phyloP scores from a whole-genome alignment of 2,888 invertebrate species.

The Drosophila rellima region DNA sequence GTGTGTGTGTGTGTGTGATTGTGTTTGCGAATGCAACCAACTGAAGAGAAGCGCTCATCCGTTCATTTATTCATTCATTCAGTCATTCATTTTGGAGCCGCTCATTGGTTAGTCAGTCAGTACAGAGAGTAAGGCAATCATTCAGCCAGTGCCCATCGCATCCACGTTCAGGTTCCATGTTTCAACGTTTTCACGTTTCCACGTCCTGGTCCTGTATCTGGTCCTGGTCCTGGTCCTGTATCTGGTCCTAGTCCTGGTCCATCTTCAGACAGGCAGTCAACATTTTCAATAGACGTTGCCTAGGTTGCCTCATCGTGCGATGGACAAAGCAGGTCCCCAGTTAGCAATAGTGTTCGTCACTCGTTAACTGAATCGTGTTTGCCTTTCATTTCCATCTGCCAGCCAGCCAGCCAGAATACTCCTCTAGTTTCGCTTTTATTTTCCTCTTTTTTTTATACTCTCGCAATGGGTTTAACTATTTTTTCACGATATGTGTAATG shows the following conservation, averaged over 20 bases:
- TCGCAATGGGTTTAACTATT: not conserved
- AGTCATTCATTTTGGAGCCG: constrained; percentile 77
- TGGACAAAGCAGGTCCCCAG: constrained; percentile 71
- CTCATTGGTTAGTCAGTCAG: constrained; percentile 80
- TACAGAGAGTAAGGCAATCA: constrained; percentile 71
- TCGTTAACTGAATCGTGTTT: constrained; percentile 81
- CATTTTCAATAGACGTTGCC: constrained; percentile 68
- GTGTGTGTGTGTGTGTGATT: constrained; percentile 32
- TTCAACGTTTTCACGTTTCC: not conserved
- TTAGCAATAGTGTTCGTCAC: constrained; percentile 79
- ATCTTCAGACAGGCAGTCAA: constrained; percentile 46
- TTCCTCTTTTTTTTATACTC: constrained; percentile 9
- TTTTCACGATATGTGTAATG: not conserved
- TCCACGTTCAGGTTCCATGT: not conserved
- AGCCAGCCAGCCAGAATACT: constrained; percentile 53
- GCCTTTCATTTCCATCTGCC: constrained; percentile 80
- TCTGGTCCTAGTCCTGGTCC: constrained; percentile 23
- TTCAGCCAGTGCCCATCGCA: constrained; percentile 56
- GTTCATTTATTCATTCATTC: constrained; percentile 80
- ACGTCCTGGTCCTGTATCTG: too few relatives aligned
- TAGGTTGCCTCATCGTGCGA: constrained; percentile 29
- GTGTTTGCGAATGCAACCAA: constrained; percentile 78
- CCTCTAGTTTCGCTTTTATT: constrained; percentile 24
- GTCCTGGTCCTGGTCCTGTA: constrained; percentile 23
- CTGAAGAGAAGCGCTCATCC: constrained; percentile 78